phyloP scores from a whole-genome alignment of 2,113 vertebrate species.

The Pavo muticus region DNA sequence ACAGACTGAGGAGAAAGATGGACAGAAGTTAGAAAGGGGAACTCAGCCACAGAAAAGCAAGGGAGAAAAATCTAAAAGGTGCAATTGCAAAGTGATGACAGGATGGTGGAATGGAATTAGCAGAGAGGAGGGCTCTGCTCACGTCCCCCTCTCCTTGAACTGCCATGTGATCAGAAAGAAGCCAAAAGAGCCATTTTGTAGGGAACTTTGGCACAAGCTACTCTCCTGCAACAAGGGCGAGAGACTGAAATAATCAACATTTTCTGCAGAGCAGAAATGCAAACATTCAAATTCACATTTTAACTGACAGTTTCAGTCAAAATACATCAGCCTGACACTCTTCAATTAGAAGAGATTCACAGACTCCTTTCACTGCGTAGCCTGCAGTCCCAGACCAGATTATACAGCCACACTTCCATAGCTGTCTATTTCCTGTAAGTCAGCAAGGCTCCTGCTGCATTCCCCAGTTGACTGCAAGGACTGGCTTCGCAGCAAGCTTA shows the following conservation, averaged over 20 bases:
- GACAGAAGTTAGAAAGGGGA: constrained; percentile 29
- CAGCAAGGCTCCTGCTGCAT: rapidly evolving
- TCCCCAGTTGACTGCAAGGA: neutral
- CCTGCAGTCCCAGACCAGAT: constrained; percentile 2
- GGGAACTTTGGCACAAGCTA: constrained; percentile 22
- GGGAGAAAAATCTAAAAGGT: constrained; percentile 6
- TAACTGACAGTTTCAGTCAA: constrained; percentile 59
- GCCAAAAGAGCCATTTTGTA: constrained; percentile 43
- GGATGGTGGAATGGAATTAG: constrained; percentile 51
- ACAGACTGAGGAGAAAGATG: constrained; percentile 29
- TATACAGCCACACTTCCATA: neutral
- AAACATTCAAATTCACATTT: constrained; percentile 41
- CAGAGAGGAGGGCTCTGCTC: constrained; percentile 24
- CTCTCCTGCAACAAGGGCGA: constrained; percentile 1
- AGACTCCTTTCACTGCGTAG: neutral
- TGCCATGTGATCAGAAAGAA: neutral
- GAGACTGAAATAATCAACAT: constrained; percentile 66
- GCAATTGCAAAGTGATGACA: constrained; percentile 58
- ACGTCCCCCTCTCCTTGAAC: neutral
- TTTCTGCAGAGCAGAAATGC: constrained; percentile 5
- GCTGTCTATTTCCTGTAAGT: neutral
- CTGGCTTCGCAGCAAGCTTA: neutral
- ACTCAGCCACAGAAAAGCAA: neutral
- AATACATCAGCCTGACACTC: constrained; percentile 38
- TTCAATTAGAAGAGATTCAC: constrained; percentile 31